A percentile compares a stretch with the other conserved stretches of the same genome.
These are phyloP conservation scores for Merodon equestris DNA, from an alignment of 2,888 invertebrate genomes.

Conservation along the genomic window DNA sequence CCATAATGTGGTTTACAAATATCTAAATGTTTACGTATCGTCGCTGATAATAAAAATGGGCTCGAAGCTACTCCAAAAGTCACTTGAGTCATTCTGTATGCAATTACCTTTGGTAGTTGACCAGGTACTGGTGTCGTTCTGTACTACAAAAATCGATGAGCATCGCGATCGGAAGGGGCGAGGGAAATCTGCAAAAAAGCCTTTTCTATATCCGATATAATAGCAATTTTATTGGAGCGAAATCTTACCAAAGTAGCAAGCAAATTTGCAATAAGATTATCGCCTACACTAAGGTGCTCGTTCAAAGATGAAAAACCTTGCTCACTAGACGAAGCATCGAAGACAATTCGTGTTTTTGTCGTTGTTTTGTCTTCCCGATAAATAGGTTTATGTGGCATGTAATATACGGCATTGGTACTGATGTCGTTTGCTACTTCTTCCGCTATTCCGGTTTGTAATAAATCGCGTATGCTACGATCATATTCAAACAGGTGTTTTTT, in stretches of 20 bases:
- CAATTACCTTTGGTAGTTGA: constrained; percentile 4
- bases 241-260: constrained; percentile 51
- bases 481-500: constrained; percentile 31
- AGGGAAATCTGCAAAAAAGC: constrained; percentile 62
- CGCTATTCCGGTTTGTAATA: constrained; percentile 9
- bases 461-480: constrained; percentile 35
- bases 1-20: constrained; percentile 25
- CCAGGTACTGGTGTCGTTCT: constrained; percentile 21
- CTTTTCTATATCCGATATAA: constrained; percentile 61
- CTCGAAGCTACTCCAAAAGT: constrained; percentile 64
- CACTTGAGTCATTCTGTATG: constrained; percentile 25
- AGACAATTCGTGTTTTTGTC: constrained; percentile 49
- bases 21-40: constrained; percentile 55
- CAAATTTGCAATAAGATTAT: constrained; percentile 55
- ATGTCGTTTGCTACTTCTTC: not conserved
- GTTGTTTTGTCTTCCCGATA: constrained; percentile 49
- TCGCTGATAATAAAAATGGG: constrained; percentile 60
- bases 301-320: constrained; percentile 38
- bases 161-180: constrained; percentile 46
- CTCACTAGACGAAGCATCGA: constrained; percentile 54
- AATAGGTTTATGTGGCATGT: constrained; percentile 53
- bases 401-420: constrained; percentile 25
- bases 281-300: constrained; percentile 47
- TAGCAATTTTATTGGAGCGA: constrained; percentile 59
- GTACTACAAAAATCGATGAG: constrained; percentile 61